These are phyloP conservation scores for Coreius guichenoti DNA, from an alignment of 2,797 vertebrate species.

Conservation along the genomic window DNA sequence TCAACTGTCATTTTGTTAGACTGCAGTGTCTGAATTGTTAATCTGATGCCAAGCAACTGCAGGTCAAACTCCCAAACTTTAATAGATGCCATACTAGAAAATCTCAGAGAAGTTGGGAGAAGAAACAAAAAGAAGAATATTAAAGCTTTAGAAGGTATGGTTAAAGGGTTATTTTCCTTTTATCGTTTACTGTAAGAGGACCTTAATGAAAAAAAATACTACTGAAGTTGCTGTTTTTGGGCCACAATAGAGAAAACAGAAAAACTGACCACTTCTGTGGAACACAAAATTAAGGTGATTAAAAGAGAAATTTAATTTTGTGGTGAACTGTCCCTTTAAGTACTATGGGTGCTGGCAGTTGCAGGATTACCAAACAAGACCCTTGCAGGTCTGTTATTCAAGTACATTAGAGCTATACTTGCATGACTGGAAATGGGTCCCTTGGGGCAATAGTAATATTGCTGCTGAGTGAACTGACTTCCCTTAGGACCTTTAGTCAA, in stretches of 20 bases:
- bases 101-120: slow-evolving; percentile 22
- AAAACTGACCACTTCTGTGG: background rate
- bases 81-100: slow-evolving; percentile 67
- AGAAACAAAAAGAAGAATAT: background rate
- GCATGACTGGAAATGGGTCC: slow-evolving; percentile 17
- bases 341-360: background rate
- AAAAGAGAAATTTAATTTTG: background rate
- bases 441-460: background rate
- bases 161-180: background rate
- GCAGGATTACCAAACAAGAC: background rate
- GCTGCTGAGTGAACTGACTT: slow-evolving; percentile 6
- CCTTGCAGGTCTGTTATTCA: background rate
- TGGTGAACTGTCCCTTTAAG: background rate
- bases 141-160: background rate
- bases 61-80: slow-evolving; percentile 57
- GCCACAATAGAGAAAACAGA: background rate
- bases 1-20: slow-evolving; percentile 57
- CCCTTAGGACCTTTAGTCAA: background rate
- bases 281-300: background rate
- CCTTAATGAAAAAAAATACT: slow-evolving; percentile 13
- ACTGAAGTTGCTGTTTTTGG: slow-evolving; percentile 37
- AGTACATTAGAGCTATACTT: slow-evolving; percentile 1
- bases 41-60: slow-evolving; percentile 66
- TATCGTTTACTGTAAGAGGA: slow-evolving; percentile 51
- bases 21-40: slow-evolving; percentile 66